Evolutionary conservation across 2,113 vertebrate genomes (phyloP), one percentile per base, ranked within the genome.

Genomic region (Calyptommatus sinebrachiatus): DNA sequence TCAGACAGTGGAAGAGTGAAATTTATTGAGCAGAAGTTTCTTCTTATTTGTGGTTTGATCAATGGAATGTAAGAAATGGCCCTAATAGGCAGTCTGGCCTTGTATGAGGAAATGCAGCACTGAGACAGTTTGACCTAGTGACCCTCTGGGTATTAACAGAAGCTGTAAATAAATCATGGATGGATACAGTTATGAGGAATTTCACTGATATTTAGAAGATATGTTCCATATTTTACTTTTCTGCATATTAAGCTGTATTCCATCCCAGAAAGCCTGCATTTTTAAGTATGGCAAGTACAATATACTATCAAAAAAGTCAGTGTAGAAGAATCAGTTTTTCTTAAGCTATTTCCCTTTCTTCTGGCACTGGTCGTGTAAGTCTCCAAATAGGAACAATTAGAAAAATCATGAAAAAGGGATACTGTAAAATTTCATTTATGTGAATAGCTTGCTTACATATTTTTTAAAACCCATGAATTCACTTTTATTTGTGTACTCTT

Each of bases 1-100:
- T 78, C 80, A 63, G 73, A 65, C 0, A 81, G 53, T 9, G 74
- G 69, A 75, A 82, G 48, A 31, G 62, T 80, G 71, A 53, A 46
- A 85, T 74, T 85, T 82, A 78, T 74, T 48, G 57, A 29, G 65
- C 71, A 74, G 61, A 74, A 50, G 57, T 78, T 69, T 69, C 82
- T 69, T 69, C 82, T 87, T 76, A 61, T 70, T 46, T 81, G 9
- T 0, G 0, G 63, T 67, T 71, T 79, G n/a, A 76, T 41, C 76
- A 86, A 63, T 31, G 75, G 63, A 81, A 76, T 80, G 24, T 62
- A 69, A 89, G 62, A 70, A 81, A 83, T 29, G 81, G 80, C 66
- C 73, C 45, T 69, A 79, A 71, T 0, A 4, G 29, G 4, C 35
- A 31, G 8, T 31, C 8, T 35, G 65, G 8, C 35, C 35, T 76